Conservation (phyloP, 2,797 vertebrate genomes). For the Periparus ater region DNA sequence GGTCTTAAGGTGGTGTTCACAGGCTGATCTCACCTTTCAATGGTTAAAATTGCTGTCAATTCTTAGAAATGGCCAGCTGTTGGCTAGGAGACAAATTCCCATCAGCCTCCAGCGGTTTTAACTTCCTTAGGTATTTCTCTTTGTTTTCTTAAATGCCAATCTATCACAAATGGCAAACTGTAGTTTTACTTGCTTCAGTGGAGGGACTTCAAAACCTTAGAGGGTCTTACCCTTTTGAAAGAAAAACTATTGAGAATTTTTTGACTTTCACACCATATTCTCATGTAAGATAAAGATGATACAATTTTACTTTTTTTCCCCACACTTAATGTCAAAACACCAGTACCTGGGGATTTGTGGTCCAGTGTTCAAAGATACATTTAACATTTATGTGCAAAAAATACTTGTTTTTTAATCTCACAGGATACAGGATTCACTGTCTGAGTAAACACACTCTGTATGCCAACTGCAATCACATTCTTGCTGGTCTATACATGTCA, state of each 20-base stretch:
- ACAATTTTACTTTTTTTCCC: neutral
- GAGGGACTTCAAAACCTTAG: neutral
- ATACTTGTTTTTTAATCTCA: neutral
- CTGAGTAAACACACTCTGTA: constrained; percentile 35
- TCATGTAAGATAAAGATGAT: neutral
- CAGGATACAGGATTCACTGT: neutral
- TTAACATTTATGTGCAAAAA: constrained; percentile 1
- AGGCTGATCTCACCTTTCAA: too few relatives aligned
- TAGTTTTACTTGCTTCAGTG: neutral
- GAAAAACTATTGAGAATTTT: neutral
- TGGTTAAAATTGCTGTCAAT: too few relatives aligned
- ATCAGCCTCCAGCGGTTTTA: too few relatives aligned
- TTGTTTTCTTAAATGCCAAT: too few relatives aligned
- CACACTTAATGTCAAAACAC: neutral
- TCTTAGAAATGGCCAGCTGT: too few relatives aligned
- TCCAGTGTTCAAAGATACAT: neutral
- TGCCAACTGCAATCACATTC: neutral
- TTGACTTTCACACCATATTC: constrained; percentile 11
- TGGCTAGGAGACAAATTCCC: too few relatives aligned
- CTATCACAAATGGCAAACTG: neutral
- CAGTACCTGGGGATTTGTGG: constrained; percentile 10
- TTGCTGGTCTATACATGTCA: neutral
- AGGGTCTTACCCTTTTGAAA: neutral
- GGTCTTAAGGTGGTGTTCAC: too few relatives aligned
- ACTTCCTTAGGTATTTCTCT: too few relatives aligned